Conservation (phyloP, 2,888 invertebrate species). For the Dexiosoma caninum region DNA sequence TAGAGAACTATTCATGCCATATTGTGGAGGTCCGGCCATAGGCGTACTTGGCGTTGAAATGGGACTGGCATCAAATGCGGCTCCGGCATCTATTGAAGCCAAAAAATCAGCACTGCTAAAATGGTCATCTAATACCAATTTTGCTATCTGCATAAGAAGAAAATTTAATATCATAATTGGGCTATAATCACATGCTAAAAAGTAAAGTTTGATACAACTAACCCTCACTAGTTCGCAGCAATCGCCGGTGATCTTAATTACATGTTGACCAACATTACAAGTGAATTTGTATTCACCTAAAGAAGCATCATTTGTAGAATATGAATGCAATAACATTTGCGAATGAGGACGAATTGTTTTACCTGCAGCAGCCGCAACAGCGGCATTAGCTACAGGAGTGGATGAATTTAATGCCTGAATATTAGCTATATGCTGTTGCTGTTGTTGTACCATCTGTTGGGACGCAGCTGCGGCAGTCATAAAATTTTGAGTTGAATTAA, state of each 20-base stretch:
- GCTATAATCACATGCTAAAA: background rate
- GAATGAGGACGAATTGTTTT: constrained; percentile 76
- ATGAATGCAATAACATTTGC: constrained; percentile 84
- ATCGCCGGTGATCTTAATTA: constrained; percentile 90
- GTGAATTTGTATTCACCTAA: constrained; percentile 93
- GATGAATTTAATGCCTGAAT: constrained; percentile 66
- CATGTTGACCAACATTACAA: constrained; percentile 89
- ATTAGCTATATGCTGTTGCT: constrained; percentile 64
- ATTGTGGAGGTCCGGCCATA: constrained; percentile 73
- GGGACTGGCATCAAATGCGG: constrained; percentile 77
- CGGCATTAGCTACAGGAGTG: constrained; percentile 67
- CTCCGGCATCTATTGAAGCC: constrained; percentile 77
- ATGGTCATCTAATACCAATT: constrained; percentile 91
- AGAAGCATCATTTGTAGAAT: constrained; percentile 89
- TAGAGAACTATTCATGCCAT: constrained; percentile 71
- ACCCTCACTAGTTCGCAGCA: constrained; percentile 92
- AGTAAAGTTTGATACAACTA: constrained; percentile 68
- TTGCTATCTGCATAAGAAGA: constrained; percentile 83
- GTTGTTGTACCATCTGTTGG: constrained; percentile 66
- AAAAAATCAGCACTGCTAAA: constrained; percentile 80
- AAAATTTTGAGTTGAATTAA: constrained; percentile 76
- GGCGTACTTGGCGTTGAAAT: constrained; percentile 76
- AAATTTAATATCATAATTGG: background rate
- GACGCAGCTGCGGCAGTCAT: constrained; percentile 74
- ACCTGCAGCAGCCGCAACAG: constrained; percentile 72